Evolutionary conservation across 1,140 invertebrate species (phyloP).

Genomic region (Drosophila melanica): DNA sequence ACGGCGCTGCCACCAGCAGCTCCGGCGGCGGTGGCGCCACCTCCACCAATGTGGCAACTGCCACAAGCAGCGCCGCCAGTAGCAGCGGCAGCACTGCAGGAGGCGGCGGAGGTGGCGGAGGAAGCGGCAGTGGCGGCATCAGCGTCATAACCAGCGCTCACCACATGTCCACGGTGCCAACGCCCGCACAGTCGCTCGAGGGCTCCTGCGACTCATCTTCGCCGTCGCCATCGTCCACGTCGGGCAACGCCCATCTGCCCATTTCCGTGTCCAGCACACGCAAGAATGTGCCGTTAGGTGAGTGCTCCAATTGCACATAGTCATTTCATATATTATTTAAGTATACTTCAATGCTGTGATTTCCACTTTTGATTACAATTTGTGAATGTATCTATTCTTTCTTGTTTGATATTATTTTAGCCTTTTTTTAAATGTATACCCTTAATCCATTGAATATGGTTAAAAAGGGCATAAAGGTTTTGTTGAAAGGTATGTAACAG

Average conservation of each 20-base stretch:
- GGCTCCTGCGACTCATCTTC: conserved; percentile 83
- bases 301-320: conserved; percentile 40
- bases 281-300: conserved; percentile 81
- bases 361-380: too few species aligned
- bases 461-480: too few species aligned
- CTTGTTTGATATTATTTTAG: too few species aligned
- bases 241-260: conserved; percentile 71
- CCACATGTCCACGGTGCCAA: conserved; percentile 77
- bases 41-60: conserved; percentile 79
- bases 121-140: conserved; percentile 38
- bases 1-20: conserved; percentile 62
- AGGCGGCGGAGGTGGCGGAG: conserved; percentile 62
- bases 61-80: conserved; percentile 82
- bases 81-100: conserved; percentile 66
- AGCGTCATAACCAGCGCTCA: conserved; percentile 71
- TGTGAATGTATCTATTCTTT: too few species aligned
- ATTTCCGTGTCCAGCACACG: conserved; percentile 80
- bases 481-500: too few species aligned
- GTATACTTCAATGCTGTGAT: too few species aligned
- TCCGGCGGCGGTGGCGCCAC: conserved; percentile 49
- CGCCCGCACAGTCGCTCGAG: conserved; percentile 78
- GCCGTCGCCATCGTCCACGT: conserved; percentile 82
- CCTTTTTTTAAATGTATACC: too few species aligned
- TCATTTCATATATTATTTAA: too few species aligned
- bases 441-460: too few species aligned